Conservation (phyloP, 2,888 invertebrate species). For the Actias luna region DNA sequence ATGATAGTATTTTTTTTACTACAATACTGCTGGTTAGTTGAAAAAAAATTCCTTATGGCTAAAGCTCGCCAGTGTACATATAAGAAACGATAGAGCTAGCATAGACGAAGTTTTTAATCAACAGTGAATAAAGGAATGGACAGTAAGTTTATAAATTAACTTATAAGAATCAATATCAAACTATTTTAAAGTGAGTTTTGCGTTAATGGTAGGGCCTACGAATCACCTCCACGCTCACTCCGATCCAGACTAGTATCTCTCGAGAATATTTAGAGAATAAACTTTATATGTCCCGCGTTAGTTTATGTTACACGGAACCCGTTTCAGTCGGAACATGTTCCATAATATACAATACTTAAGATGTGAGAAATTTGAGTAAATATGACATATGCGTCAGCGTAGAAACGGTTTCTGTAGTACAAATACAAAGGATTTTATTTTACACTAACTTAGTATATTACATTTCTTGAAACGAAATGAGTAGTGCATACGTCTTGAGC, state of each 20-base stretch:
- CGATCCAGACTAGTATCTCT: slow-evolving; percentile 56
- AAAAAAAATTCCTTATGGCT: too few species aligned
- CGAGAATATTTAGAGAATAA: slow-evolving; percentile 77
- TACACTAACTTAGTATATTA: not conserved
- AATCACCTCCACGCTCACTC: slow-evolving; percentile 41
- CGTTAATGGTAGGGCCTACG: slow-evolving; percentile 42
- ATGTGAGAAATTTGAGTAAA: slow-evolving; percentile 33
- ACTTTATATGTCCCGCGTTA: slow-evolving; percentile 69
- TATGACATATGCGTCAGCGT: slow-evolving; percentile 31
- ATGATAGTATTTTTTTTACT: too few species aligned
- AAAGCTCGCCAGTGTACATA: too few species aligned
- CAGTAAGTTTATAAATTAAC: too few species aligned
- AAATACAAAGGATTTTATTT: not conserved
- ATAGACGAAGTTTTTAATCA: too few species aligned
- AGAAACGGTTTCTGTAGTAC: not conserved
- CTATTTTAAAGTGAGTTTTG: not conserved
- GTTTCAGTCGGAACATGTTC: slow-evolving; percentile 57
- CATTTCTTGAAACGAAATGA: too few species aligned
- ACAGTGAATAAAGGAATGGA: too few species aligned
- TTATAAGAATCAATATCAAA: not conserved
- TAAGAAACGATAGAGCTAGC: too few species aligned
- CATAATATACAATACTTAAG: slow-evolving; percentile 50
- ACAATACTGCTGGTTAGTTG: too few species aligned
- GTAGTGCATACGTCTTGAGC: too few species aligned
- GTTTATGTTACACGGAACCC: slow-evolving; percentile 63